Base-by-base conservation (phyloP, 2,797 vertebrate genomes). In the Tangara arthus region DNA sequence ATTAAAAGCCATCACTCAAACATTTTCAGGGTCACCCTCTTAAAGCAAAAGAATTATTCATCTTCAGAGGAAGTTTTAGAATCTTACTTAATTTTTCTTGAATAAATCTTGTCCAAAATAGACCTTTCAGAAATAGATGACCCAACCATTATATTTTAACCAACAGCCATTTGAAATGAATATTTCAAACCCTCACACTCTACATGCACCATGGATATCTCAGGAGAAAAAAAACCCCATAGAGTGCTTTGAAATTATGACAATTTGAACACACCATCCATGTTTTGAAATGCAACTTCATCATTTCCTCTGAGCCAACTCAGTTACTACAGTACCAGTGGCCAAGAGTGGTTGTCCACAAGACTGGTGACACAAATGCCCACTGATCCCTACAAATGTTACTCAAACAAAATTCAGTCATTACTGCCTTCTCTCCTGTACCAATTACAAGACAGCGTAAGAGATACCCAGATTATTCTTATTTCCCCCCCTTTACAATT, bases 81-180 rank as follows among this genome's bases (percentile, higher is more conserved):
- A 49, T 78, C 28, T 63, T 42, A 55, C 41, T 85, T 68, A 71
- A 34, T 77, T 95, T 94, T 95, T 87, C 61, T 87, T 83, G 34
- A 89, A 55, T 81, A 95, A 91, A 83, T 78, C 53, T 75, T 78
- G 66, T 71, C 64, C 2, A 3, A 90, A 95, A 65, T 49, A 71
- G 60, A 69, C 21, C 46, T 89, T 89, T 91, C 61, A 69, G 57
- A 95, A 95, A 77, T 23, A 92, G 44, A 53, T 87, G 47, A 79
- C 63, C 61, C 81, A 41, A 75, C 52, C 30, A 71, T 89, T 91
- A 76, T 66, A 72, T 68, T 92, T 89, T 92, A 92, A 95, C 92
- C 65, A 85, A 56, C 72, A 86, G 47, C 35, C 37, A 65, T 83
- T 81, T 83, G 35, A 93, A 94, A 94, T 78, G 2, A 87, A 32